Evolutionary conservation across 1,140 invertebrate genomes (phyloP).

Genomic region (Gyrodactylus bullatarudis): DNA sequence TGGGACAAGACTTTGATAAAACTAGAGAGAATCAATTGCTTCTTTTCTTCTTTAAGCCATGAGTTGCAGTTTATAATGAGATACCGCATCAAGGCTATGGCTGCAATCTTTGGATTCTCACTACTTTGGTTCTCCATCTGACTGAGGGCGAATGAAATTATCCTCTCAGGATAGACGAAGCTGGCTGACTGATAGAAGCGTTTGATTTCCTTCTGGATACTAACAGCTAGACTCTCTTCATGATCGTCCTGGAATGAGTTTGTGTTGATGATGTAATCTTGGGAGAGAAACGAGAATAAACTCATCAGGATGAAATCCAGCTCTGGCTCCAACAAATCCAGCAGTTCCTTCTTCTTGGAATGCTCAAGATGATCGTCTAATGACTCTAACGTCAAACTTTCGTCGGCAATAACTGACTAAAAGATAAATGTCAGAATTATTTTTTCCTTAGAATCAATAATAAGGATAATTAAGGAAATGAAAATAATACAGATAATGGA

Average conservation of each 20-base stretch:
- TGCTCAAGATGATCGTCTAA: not conserved
- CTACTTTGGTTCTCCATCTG: not conserved
- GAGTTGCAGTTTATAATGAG: not conserved
- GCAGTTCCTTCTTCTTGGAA: not conserved
- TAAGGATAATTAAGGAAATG: too few species aligned
- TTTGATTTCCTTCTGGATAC: not conserved
- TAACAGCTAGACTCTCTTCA: not conserved
- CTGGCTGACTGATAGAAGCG: not conserved
- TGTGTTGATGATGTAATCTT: not conserved
- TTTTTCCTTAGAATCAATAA: too few species aligned
- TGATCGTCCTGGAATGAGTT: not conserved
- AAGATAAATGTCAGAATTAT: too few species aligned
- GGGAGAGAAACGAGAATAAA: not conserved
- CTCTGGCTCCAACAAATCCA: not conserved
- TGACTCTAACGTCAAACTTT: not conserved
- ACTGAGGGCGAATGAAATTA: not conserved
- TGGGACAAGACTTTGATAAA: not conserved
- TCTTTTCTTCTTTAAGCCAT: not conserved
- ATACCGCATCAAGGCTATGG: not conserved
- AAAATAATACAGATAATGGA: too few species aligned
- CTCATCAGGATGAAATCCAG: not conserved
- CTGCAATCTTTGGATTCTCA: not conserved
- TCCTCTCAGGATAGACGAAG: not conserved
- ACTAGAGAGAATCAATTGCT: not conserved
- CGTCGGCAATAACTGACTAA: too few species aligned